Evolutionary conservation across 2,113 vertebrate species (phyloP).

Genomic region (Strix aluco): DNA sequence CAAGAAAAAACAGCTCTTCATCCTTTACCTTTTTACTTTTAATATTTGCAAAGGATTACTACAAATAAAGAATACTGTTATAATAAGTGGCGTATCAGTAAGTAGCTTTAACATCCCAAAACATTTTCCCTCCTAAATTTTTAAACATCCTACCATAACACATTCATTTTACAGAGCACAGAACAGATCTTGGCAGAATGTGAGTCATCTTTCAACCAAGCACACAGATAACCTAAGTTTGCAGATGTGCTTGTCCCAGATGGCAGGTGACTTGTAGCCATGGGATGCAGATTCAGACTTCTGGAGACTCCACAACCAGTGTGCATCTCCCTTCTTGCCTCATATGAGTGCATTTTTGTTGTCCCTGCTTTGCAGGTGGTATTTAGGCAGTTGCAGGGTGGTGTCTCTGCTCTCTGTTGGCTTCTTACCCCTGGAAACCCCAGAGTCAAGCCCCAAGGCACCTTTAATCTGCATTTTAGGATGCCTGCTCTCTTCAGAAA

Average conservation of each 20-base stretch:
- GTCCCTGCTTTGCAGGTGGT: not conserved
- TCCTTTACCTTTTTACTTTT: not conserved
- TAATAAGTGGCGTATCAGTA: not conserved
- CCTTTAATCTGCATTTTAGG: not conserved
- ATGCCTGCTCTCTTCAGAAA: not conserved
- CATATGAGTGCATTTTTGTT: not conserved
- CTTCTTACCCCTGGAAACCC: not conserved
- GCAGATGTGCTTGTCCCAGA: not conserved
- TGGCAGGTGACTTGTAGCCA: not conserved
- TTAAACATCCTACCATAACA: not conserved
- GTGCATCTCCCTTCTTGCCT: not conserved
- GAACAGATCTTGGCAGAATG: not conserved
- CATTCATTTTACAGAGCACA: not conserved
- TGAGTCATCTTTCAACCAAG: not conserved
- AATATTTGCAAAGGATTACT: not conserved
- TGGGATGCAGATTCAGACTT: not conserved
- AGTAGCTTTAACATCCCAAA: not conserved
- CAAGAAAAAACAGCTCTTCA: not conserved
- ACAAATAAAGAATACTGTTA: not conserved
- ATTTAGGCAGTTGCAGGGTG: not conserved
- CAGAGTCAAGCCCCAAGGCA: not conserved
- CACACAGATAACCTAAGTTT: not conserved
- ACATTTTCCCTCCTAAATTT: not conserved
- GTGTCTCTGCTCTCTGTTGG: not conserved
- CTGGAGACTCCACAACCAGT: not conserved